Evolutionary conservation across 92 coral and sea anemone genomes (phyloP), one percentile per base, ranked within the genome.

Genomic region (Actinostola sp.): DNA sequence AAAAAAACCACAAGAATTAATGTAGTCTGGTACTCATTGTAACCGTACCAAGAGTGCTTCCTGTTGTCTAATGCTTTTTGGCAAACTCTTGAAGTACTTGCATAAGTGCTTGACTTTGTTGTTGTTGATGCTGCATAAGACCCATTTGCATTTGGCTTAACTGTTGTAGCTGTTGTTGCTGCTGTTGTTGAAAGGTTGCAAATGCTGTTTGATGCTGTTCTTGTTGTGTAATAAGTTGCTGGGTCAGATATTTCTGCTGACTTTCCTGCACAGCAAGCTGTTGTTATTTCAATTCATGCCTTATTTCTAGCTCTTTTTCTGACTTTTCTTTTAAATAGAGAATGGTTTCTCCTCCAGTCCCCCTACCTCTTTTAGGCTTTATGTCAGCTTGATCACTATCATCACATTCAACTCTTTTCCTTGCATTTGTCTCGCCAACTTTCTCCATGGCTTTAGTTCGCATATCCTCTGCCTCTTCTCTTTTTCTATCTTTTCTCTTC

Each of bases 381-480:
- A n/a, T n/a, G n/a, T n/a, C 21, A 75, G 55, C 56, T 65, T 15
- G 61, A 41, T 70, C 60, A 48, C 2, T 69, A 43, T 50, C 82
- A 34, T 75, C 87, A 59, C 38, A 31, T 23, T 0, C 61, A 68
- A 23, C 55, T 57, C 52, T 59, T 36, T 56, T 73, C 35, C 29
- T 55, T 58, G 75, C n/a, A n/a, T n/a, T n/a, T n/a, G n/a, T n/a
- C n/a, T n/a, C n/a, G n/a, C n/a, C n/a, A 8, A 73, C 45, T 58
- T 35, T 73, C 64, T 81, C 86, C 43, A 81, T 5, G 49, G 88
- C 79, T 64, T 76, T 76, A 16, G 61, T 53, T 33, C 77, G 13
- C 54, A 68, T 41, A 12, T 76, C 83, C n/a, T 69, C 88, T 28
- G 78, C 79, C 51, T 83, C 52, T 76, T 68, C 62, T 76, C 82